Evolutionary conservation across 2,797 vertebrate genomes (phyloP).

Genomic region (Falco peregrinus): DNA sequence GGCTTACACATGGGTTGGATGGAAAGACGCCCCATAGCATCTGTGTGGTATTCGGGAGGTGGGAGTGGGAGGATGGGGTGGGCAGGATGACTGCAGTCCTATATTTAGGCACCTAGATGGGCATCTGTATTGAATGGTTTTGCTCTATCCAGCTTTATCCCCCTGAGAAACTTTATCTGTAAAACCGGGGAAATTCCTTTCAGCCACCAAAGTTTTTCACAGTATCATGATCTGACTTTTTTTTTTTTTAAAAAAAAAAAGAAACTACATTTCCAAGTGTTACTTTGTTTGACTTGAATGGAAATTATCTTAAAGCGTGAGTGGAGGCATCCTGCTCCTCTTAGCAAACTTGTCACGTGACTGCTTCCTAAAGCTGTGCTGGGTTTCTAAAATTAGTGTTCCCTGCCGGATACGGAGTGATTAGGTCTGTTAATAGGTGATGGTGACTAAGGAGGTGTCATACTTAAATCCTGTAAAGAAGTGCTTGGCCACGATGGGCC

Average conservation of each 20-base stretch:
- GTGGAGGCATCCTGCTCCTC: conserved; percentile 39
- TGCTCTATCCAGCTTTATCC: background rate
- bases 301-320: background rate
- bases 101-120: background rate
- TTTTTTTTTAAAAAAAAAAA: background rate
- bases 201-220: background rate
- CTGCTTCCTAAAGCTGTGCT: conserved; percentile 26
- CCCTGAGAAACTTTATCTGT: background rate
- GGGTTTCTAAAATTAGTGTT: conserved; percentile 67
- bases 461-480: background rate
- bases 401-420: background rate
- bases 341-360: conserved; percentile 14
- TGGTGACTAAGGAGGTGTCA: conserved; percentile 39
- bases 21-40: background rate
- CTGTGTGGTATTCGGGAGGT: background rate
- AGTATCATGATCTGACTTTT: fast-evolving
- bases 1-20: fast-evolving
- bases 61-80: background rate
- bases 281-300: background rate
- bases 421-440: conserved; percentile 47
- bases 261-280: background rate
- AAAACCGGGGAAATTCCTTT: background rate
- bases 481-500: background rate
- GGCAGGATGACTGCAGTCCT: background rate
- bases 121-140: background rate